Evolutionary conservation across 2,113 vertebrate genomes (phyloP).

Genomic region (Camarhynchus parvulus): DNA sequence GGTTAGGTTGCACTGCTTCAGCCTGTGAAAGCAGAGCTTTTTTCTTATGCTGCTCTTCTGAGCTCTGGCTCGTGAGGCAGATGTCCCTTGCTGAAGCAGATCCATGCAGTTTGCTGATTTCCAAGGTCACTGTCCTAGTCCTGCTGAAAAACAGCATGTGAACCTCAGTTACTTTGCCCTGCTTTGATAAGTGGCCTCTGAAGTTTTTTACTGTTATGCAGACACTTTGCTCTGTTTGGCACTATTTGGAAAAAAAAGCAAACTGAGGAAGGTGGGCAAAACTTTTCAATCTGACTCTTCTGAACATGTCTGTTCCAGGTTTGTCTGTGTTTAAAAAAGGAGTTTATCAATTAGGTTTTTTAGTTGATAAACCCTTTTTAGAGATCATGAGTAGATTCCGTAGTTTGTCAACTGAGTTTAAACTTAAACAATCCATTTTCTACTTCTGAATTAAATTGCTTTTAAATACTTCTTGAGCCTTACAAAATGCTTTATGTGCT

Average conservation of each 20-base stretch:
- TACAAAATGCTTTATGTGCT: not conserved
- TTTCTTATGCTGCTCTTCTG: not conserved
- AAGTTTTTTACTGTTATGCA: not conserved
- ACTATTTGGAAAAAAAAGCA: not conserved
- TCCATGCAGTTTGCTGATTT: not conserved
- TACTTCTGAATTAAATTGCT: not conserved
- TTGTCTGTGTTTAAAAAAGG: not conserved
- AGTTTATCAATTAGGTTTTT: not conserved
- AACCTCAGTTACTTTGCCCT: not conserved
- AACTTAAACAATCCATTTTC: not conserved
- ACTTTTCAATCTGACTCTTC: not conserved
- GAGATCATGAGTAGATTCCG: not conserved
- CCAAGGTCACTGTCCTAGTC: not conserved
- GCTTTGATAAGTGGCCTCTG: not conserved
- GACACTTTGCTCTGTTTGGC: not conserved
- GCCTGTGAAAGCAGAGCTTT: not conserved
- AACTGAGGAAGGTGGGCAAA: fast-evolving
- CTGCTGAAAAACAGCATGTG: not conserved
- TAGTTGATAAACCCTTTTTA: not conserved
- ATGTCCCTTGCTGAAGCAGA: fast-evolving
- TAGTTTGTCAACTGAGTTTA: not conserved
- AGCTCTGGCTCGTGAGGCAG: not conserved
- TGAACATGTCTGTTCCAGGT: not conserved
- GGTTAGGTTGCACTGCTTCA: not conserved
- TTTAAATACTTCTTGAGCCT: not conserved